These are phyloP conservation scores for Prunella himalayana DNA, from an alignment of 2,113 vertebrate genomes.

Conservation along the genomic window DNA sequence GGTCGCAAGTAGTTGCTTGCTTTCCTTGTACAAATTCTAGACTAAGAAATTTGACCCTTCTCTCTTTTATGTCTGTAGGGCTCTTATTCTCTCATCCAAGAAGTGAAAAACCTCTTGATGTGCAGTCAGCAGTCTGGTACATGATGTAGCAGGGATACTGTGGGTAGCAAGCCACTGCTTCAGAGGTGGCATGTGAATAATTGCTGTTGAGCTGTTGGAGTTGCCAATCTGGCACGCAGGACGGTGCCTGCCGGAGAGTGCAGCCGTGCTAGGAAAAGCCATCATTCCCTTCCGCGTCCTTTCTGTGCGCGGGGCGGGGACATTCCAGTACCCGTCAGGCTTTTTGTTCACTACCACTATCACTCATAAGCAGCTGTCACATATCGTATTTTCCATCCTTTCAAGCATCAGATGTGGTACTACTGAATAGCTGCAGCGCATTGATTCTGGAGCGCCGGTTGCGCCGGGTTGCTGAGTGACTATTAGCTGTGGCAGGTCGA, in stretches of 20 bases:
- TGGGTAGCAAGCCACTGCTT: background rate
- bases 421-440: background rate
- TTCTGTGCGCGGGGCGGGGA: background rate
- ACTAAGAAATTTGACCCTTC: background rate
- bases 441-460: conserved; percentile 5
- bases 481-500: conserved; percentile 20
- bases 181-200: background rate
- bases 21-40: background rate
- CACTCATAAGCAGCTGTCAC: conserved; percentile 36
- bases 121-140: background rate
- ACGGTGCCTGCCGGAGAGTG: background rate
- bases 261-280: background rate
- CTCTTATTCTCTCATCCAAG: background rate
- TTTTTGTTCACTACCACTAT: conserved; percentile 27
- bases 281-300: background rate
- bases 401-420: background rate
- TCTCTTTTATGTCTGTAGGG: background rate
- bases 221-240: conserved; percentile 19
- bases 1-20: background rate
- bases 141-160: background rate
- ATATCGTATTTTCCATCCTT: background rate
- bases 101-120: background rate
- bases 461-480: background rate
- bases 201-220: background rate
- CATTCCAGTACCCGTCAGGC: background rate